phyloP scores from a whole-genome alignment of 2,797 vertebrate species.

The Alectoris magna region DNA sequence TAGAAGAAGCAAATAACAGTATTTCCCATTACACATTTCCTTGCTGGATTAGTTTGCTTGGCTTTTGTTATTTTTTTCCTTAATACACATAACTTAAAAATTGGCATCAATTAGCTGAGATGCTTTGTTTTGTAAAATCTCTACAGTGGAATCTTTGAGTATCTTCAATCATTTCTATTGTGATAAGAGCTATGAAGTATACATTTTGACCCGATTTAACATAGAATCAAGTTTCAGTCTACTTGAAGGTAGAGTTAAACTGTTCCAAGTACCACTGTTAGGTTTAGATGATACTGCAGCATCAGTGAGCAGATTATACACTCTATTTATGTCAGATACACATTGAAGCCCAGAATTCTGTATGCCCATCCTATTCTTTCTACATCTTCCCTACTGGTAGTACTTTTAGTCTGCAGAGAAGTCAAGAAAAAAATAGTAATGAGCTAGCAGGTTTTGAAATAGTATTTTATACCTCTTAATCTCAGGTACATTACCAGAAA shows the following conservation, averaged over 20 bases:
- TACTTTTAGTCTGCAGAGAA: slow-evolving; percentile 48
- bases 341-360: background rate
- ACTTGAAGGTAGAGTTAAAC: background rate
- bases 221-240: background rate
- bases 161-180: background rate
- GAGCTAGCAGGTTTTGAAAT: slow-evolving; percentile 77
- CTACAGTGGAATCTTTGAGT: background rate
- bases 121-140: background rate
- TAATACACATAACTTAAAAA: background rate
- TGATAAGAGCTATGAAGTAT: background rate
- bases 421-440: slow-evolving; percentile 48
- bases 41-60: background rate
- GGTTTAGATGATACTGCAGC: background rate
- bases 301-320: background rate
- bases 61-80: background rate
- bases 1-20: background rate
- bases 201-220: background rate
- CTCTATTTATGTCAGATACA: background rate
- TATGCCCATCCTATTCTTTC: background rate
- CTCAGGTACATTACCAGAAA: slow-evolving; percentile 76
- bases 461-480: slow-evolving; percentile 80
- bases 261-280: background rate
- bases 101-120: background rate
- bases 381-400: accelerated
- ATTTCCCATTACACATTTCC: background rate